Evolutionary conservation across 2,888 invertebrate genomes (phyloP).

Genomic region (Rhagium mordax): DNA sequence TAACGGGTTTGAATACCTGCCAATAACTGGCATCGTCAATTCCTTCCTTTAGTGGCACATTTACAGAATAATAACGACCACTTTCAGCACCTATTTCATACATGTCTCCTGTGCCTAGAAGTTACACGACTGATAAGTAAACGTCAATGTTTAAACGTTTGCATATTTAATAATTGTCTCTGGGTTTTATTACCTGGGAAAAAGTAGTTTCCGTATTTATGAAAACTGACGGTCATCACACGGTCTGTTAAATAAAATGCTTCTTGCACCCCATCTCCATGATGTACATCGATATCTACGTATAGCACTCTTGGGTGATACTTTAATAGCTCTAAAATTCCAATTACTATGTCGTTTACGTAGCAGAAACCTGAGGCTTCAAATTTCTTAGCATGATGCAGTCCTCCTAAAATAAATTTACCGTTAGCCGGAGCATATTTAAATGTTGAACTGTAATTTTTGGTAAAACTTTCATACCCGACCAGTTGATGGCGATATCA

Average conservation of each 20-base stretch:
- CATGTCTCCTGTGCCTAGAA: conserved; percentile 91
- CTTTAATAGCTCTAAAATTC: conserved; percentile 94
- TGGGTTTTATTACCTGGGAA: conserved; percentile 96
- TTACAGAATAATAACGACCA: conserved; percentile 97
- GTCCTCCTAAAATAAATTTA: conserved; percentile 75
- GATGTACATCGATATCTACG: conserved; percentile 99
- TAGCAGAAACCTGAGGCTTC: conserved; percentile 99
- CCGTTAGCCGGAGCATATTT: background rate
- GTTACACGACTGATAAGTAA: too few relatives aligned
- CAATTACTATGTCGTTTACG: conserved; percentile 99
- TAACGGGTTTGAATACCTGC: conserved; percentile 94
- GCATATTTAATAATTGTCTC: too few relatives aligned
- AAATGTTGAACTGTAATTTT: background rate
- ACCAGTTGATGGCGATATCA: conserved; percentile 99
- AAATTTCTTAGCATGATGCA: conserved; percentile 99
- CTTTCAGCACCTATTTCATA: conserved; percentile 97
- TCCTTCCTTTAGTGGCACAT: conserved; percentile 98
- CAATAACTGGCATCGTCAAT: conserved; percentile 95
- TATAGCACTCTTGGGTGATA: conserved; percentile 96
- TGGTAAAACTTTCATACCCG: conserved; percentile 71
- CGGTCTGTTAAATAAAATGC: conserved; percentile 97
- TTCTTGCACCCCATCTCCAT: conserved; percentile 97
- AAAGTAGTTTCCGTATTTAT: conserved; percentile 98
- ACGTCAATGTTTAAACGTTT: too few relatives aligned
- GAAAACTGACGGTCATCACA: conserved; percentile 99